Conservation (phyloP, 2,888 invertebrate genomes). For the Anticlea derivata region DNA sequence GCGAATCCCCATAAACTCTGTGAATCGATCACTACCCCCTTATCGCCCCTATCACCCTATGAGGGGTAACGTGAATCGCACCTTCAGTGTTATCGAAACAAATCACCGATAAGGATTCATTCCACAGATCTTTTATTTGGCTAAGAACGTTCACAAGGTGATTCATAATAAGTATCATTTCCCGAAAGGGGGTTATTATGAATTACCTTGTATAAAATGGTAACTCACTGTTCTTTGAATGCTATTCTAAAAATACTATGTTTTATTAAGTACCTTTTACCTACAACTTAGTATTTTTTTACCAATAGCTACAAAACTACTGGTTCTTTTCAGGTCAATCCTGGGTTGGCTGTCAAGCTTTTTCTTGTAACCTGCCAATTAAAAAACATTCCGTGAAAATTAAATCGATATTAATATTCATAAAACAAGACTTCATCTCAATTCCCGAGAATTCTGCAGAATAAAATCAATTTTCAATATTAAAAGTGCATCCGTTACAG, state of each 20-base stretch:
- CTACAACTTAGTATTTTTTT: too few species aligned
- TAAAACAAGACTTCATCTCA: slow-evolving; percentile 12
- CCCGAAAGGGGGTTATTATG: too few species aligned
- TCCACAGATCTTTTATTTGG: slow-evolving; percentile 4
- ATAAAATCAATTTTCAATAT: slow-evolving; percentile 29
- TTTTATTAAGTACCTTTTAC: too few species aligned
- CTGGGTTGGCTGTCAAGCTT: too few species aligned
- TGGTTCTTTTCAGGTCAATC: too few species aligned
- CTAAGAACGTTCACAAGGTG: neutral
- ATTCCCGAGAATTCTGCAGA: slow-evolving; percentile 8
- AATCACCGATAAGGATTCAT: slow-evolving; percentile 23
- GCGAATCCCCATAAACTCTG: slow-evolving; percentile 24
- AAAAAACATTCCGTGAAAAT: too few species aligned
- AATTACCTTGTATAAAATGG: too few species aligned
- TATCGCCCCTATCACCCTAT: slow-evolving; percentile 26
- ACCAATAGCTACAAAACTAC: too few species aligned
- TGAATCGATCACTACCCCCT: slow-evolving; percentile 35
- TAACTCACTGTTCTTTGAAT: too few species aligned
- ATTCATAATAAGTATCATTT: too few species aligned
- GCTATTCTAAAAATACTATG: too few species aligned
- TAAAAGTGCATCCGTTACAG: slow-evolving; percentile 33
- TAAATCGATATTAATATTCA: slow-evolving; percentile 22
- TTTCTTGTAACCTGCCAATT: too few species aligned
- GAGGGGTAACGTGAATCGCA: slow-evolving; percentile 23
- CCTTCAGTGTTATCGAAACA: slow-evolving; percentile 29